phyloP scores from a whole-genome alignment of 2,113 vertebrate species.

The Aviceda subcristata region DNA sequence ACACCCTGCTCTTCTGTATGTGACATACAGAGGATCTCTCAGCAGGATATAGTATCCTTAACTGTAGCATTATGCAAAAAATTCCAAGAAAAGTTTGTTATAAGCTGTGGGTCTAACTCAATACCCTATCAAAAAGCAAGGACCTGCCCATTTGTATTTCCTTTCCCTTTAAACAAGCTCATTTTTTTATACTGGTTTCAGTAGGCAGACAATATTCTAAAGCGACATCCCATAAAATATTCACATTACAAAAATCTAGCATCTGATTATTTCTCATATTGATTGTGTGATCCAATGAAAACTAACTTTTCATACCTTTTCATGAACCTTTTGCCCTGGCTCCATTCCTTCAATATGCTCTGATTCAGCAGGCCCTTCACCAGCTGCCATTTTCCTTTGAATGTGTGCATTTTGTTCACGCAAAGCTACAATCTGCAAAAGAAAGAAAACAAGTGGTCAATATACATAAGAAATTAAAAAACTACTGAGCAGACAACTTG shows the following conservation, averaged over 20 bases:
- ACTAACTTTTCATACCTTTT: constrained; percentile 81
- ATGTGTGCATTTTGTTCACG: constrained; percentile 97
- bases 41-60: background rate
- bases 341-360: constrained; percentile 89
- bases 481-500: background rate
- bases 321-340: constrained; percentile 87
- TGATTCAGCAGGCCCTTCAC: constrained; percentile 82
- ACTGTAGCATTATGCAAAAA: background rate
- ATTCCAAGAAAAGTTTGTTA: background rate
- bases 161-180: background rate
- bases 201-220: background rate
- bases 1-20: background rate
- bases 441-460: background rate
- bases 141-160: background rate
- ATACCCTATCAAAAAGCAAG: background rate
- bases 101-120: background rate
- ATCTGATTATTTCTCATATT: background rate
- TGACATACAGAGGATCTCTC: fast-evolving
- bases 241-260: background rate
- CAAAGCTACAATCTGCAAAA: constrained; percentile 91
- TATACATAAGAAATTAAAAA: background rate
- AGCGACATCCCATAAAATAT: background rate
- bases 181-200: background rate
- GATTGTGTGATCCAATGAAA: background rate
- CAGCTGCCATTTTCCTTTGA: constrained; percentile 93